These are phyloP conservation scores for Ia io DNA, from an alignment of 2,113 vertebrate genomes.

Conservation along the genomic window DNA sequence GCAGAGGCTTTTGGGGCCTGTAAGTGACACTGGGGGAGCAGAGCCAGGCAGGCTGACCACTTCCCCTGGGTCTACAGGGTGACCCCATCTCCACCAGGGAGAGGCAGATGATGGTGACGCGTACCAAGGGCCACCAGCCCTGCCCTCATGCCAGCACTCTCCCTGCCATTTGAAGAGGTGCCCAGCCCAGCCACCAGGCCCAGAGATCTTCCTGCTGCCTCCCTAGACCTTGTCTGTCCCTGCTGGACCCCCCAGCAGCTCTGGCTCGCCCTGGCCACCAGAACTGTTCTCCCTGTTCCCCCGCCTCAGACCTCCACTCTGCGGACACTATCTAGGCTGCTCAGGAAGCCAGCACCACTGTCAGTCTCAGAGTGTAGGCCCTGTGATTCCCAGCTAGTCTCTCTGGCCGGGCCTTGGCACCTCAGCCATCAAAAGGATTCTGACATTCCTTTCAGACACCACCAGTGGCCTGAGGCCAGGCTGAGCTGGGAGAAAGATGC, in stretches of 20 bases:
- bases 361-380: neutral
- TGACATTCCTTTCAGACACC: neutral
- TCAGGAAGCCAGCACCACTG: neutral
- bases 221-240: too few relatives aligned
- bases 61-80: neutral
- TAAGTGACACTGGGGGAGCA: fast-evolving
- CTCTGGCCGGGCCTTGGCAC: neutral
- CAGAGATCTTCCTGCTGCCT: neutral
- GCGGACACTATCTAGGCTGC: neutral
- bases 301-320: neutral
- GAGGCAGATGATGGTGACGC: neutral
- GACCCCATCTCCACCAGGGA: neutral
- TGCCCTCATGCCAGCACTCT: fast-evolving
- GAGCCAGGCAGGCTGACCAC: neutral
- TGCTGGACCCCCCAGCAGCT: neutral
- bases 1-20: neutral
- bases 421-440: neutral
- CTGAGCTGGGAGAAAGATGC: neutral
- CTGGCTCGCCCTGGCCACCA: neutral
- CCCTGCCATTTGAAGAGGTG: neutral
- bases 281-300: fast-evolving
- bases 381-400: neutral
- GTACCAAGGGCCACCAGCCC: neutral
- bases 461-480: neutral
- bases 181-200: neutral